Conservation (phyloP, 30 jellyfish, hydroid and myxozoan genomes). For the Aurelia aurita region DNA sequence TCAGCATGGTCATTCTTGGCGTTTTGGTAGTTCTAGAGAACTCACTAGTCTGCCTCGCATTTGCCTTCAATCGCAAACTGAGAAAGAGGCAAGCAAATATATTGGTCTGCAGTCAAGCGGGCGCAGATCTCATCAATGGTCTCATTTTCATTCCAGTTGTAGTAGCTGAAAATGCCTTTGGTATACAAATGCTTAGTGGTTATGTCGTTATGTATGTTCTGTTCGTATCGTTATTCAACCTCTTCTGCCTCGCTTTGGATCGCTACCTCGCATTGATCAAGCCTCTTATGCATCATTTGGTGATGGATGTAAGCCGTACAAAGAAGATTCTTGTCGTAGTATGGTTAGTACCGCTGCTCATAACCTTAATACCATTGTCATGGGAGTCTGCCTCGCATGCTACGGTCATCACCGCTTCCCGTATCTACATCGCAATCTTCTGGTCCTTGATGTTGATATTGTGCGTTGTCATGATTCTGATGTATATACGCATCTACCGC, state of each 20-base stretch:
- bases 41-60: slow-evolving; percentile 79
- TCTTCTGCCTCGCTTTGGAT: slow-evolving; percentile 79
- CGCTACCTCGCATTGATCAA: slow-evolving; percentile 86
- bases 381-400: slow-evolving; percentile 61
- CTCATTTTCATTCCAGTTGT: slow-evolving; percentile 72
- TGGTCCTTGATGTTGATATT: slow-evolving; percentile 76
- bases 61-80: slow-evolving; percentile 46
- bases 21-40: slow-evolving; percentile 50
- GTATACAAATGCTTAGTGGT: slow-evolving; percentile 12
- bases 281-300: slow-evolving; percentile 84
- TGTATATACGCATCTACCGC: slow-evolving; percentile 65
- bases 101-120: slow-evolving; percentile 91
- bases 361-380: slow-evolving; percentile 66
- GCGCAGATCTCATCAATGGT: slow-evolving; percentile 77
- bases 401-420: slow-evolving; percentile 4
- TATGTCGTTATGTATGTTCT: slow-evolving; percentile 64
- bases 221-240: slow-evolving; percentile 80
- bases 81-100: slow-evolving; percentile 86
- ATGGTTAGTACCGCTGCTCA: slow-evolving; percentile 77
- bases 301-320: slow-evolving; percentile 72
- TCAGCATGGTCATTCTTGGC: slow-evolving; percentile 35
- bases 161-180: slow-evolving; percentile 41
- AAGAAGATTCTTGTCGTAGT: slow-evolving; percentile 44
- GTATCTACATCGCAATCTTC: slow-evolving; percentile 36
- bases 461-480: slow-evolving; percentile 69